Base-by-base conservation (phyloP, 2,888 invertebrate species). In the Drosophila kuntzei region DNA sequence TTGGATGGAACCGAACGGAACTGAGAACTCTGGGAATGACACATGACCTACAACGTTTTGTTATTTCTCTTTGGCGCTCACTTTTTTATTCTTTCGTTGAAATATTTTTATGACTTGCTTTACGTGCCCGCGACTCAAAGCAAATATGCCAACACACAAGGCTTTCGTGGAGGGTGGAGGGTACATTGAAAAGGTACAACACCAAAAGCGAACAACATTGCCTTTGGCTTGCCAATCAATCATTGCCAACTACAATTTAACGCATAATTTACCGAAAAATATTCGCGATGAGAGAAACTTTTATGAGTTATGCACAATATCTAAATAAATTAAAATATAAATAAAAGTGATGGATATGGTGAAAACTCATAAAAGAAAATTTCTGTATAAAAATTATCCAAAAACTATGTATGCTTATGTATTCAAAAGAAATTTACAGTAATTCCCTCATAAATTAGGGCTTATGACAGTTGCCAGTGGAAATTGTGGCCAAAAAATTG, bases 91-190 rank as follows among this genome's bases (percentile, higher is more conserved):
- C 47, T n/a, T 68, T 44, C 46, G 68, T 20, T 84, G 76, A 87
- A 85, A 83, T 86, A 87, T 87, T 75, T 83, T 83, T 88, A 82
- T 86, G 83, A 88, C 87, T 82, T 84, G 79, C 79, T 82, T 81
- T 67, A 78, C 72, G 72, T 78, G 79, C 39, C 65, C 64, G 57
- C 49, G 55, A 55, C 59, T 43, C 74, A 78, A 78, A 68, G 68
- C 50, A 75, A 75, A 75, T 41, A 77, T 77, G 73, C 46, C 73
- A 70, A 37, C 37, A 43, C 29, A 53, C 12, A 32, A 12, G 1
- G 22, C 5, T 2, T 37, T 18, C 1, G 39, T 22, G 41, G 3
- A 16, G 9, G 6, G 25, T 12, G 8, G 14, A 3, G 6, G 34
- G 9, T 36, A 8, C 2, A 37, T 11, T 9, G n/a, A n/a, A 36